Conservation (phyloP, 2,888 invertebrate species). For the Lydus trimaculatus region DNA sequence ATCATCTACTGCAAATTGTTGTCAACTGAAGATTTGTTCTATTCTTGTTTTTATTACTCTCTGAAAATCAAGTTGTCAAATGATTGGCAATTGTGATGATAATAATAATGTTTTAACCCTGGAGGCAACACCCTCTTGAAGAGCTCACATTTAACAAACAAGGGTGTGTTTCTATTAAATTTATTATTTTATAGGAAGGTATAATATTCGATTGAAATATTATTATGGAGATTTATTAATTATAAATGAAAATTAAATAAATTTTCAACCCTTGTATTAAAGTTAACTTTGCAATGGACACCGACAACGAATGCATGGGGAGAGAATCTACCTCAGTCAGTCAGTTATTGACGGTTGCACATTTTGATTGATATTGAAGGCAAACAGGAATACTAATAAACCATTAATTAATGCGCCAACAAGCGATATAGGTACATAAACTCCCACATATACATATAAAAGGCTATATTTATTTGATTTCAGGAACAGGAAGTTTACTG, state of each 20-base stretch:
- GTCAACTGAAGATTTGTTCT: neutral
- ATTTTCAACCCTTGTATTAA: neutral
- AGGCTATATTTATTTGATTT: neutral
- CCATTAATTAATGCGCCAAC: conserved; percentile 29
- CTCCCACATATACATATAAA: neutral
- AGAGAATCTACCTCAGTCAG: neutral
- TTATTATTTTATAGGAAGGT: neutral
- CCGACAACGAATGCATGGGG: neutral
- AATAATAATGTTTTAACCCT: neutral
- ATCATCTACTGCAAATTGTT: neutral
- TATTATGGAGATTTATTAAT: neutral
- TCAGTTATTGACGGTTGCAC: conserved; percentile 20
- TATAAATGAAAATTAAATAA: neutral
- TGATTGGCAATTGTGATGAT: neutral
- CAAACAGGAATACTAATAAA: conserved; percentile 26
- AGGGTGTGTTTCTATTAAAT: conserved; percentile 1
- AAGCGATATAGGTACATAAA: conserved; percentile 3
- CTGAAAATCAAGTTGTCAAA: neutral
- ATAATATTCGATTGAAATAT: neutral
- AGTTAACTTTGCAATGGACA: conserved; percentile 21
- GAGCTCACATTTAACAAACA: neutral
- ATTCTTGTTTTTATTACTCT: neutral
- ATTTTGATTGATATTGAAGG: conserved; percentile 27
- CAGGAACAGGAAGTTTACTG: neutral
- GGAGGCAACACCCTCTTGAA: neutral